Evolutionary conservation across 2,113 vertebrate species (phyloP), one percentile per base, ranked within the genome.

Genomic region (Passer domesticus): DNA sequence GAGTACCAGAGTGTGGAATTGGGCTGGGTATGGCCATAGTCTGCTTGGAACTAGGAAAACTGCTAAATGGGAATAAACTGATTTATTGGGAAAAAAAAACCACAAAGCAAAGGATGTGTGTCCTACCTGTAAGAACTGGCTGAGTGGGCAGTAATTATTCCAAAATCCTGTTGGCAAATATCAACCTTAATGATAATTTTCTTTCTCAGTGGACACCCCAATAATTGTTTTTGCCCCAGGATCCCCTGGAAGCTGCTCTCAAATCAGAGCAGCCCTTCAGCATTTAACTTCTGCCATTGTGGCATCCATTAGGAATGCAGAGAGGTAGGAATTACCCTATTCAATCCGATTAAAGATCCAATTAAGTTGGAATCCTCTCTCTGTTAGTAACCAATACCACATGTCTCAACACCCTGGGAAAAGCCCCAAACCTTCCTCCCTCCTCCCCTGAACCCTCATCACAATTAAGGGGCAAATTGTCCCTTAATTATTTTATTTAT

Each of bases 301-400:
- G 93, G 66, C 83, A 86, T 62, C 76, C 73, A 92, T 92, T 93
- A 95, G 83, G 92, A 95, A 11, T 0, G 3, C 43, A 72, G 88
- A 87, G 95, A 94, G 92, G 85, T 90, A 92, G 88, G 92, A 96
- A 94, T 96, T 96, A 95, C 80, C 90, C 86, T 22, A 75, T 60
- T 78, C 79, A 94, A 93, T 94, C 93, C 33, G 76, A 95, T 96
- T 96, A 94, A 95, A 92, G 90, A 93, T 86, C 88, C 95, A 96
- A 95, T 95, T 96, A 96, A 53, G 20, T 83, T 49, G 31, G 82
- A 90, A 90, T 92, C 79, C 80, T 64, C 27, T 67, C 92, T 44
- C 64, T 46, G 39, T n/a, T 88, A 60, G 88, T 81, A 72, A 94
- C 47, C 63, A 64, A 89, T 30, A 60, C 31, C 35, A 25, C 47